phyloP scores from a whole-genome alignment of 2,797 vertebrate genomes.

The Onychomys arenicola region DNA sequence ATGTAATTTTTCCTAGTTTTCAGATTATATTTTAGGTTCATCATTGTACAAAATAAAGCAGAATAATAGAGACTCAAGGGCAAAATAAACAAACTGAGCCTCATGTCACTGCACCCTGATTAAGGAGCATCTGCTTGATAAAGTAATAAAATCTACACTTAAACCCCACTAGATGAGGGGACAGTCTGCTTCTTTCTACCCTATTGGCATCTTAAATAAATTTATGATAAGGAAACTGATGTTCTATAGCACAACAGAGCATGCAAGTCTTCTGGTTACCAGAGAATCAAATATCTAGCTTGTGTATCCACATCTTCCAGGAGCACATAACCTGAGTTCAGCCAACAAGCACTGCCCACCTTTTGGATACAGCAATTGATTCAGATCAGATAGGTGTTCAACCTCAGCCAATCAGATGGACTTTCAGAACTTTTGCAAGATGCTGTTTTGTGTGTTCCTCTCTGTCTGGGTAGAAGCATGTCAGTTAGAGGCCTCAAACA shows the following conservation, averaged over 20 bases:
- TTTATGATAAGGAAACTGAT: conserved; percentile 13
- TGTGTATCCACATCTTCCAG: background rate
- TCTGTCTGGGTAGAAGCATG: background rate
- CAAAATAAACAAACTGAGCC: background rate
- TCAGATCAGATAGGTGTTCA: background rate
- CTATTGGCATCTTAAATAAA: conserved; percentile 15
- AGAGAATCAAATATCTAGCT: background rate
- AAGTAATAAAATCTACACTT: background rate
- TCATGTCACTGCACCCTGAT: conserved; percentile 2
- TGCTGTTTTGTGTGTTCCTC: background rate
- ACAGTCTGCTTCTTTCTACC: background rate
- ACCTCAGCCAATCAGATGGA: background rate
- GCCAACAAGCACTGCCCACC: background rate
- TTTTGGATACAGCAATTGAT: background rate
- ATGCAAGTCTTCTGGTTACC: background rate
- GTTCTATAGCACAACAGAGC: background rate
- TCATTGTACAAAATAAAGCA: background rate
- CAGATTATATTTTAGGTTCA: background rate
- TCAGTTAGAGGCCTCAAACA: background rate
- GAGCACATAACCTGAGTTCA: background rate
- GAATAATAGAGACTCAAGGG: background rate
- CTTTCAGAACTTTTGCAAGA: background rate
- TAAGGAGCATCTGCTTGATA: conserved; percentile 37
- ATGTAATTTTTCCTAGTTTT: background rate
- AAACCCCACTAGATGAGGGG: background rate